A percentile compares a stretch with the other conserved stretches of the same genome.
Conservation (phyloP, 1,140 invertebrate genomes). For the Ostrea denselamellosa region DNA sequence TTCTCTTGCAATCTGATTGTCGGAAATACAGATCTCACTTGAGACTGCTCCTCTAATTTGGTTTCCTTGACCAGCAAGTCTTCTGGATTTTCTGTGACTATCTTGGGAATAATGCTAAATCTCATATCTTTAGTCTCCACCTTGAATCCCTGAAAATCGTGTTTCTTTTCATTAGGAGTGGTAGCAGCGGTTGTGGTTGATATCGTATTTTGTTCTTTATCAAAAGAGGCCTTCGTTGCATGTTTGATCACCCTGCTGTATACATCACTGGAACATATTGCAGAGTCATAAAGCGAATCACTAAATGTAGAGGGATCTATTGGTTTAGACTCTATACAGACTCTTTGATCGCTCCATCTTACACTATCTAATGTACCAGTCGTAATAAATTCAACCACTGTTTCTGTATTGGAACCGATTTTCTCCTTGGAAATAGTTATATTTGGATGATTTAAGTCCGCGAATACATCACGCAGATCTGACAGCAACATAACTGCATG, state of each 20-base stretch:
- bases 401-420: slow-evolving; percentile 46
- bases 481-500: slow-evolving; percentile 66
- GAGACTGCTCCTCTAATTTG: slow-evolving; percentile 33
- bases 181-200: background rate
- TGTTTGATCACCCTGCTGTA: slow-evolving; percentile 64
- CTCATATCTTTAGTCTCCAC: slow-evolving; percentile 62
- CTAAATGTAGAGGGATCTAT: slow-evolving; percentile 47
- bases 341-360: slow-evolving; percentile 66
- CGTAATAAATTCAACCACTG: slow-evolving; percentile 64
- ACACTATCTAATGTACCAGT: slow-evolving; percentile 64
- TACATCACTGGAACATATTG: slow-evolving; percentile 61
- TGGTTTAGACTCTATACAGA: slow-evolving; percentile 66
- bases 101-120: slow-evolving; percentile 66
- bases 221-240: slow-evolving; percentile 57
- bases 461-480: slow-evolving; percentile 65
- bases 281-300: slow-evolving; percentile 47
- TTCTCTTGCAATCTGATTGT: slow-evolving; percentile 39
- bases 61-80: slow-evolving; percentile 50
- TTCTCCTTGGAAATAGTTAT: slow-evolving; percentile 58
- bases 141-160: slow-evolving; percentile 49
- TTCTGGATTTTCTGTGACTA: slow-evolving; percentile 62
- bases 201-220: slow-evolving; percentile 30
- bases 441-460: slow-evolving; percentile 59
- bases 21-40: background rate
- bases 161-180: slow-evolving; percentile 22